These are phyloP conservation scores for Darevskia mixta DNA, from an alignment of 2,797 vertebrate genomes.

Conservation along the genomic window DNA sequence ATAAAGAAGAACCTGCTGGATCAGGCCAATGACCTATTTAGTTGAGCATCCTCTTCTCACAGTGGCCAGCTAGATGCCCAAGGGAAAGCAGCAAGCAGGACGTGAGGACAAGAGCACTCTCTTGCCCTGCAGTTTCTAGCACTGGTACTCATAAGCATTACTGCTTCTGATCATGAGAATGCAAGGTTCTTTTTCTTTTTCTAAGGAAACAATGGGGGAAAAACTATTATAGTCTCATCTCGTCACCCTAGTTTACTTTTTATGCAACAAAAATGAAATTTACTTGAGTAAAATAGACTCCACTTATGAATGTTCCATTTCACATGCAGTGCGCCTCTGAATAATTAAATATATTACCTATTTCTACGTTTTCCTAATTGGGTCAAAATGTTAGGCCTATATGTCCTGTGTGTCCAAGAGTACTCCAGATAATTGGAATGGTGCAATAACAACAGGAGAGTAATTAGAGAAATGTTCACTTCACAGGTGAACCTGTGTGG, in stretches of 20 bases:
- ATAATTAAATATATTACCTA: not conserved
- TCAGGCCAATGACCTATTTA: too few relatives aligned
- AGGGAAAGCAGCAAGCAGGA: too few relatives aligned
- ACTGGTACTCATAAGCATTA: too few relatives aligned
- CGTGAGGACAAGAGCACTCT: too few relatives aligned
- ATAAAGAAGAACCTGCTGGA: too few relatives aligned
- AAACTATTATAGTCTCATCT: too few relatives aligned
- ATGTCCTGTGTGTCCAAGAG: not conserved
- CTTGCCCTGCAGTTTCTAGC: too few relatives aligned
- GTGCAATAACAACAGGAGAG: slow-evolving; percentile 44
- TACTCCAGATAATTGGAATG: slow-evolving; percentile 46
- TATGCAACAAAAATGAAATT: slow-evolving; percentile 39
- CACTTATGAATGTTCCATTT: slow-evolving; percentile 39
- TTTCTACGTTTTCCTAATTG: slow-evolving; percentile 10
- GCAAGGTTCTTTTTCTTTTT: not conserved
- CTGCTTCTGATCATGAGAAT: not conserved
- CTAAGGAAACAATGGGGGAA: too few relatives aligned
- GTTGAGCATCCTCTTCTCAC: too few relatives aligned
- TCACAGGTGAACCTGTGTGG: slow-evolving; percentile 42
- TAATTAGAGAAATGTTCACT: slow-evolving; percentile 42
- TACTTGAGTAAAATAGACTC: slow-evolving; percentile 24
- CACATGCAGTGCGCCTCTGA: not conserved
- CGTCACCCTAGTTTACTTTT: not conserved
- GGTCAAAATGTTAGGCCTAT: slow-evolving; percentile 33
- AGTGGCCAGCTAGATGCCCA: too few relatives aligned